phyloP scores from a whole-genome alignment of 2,797 vertebrate genomes.

The Coccyzus lansbergi region DNA sequence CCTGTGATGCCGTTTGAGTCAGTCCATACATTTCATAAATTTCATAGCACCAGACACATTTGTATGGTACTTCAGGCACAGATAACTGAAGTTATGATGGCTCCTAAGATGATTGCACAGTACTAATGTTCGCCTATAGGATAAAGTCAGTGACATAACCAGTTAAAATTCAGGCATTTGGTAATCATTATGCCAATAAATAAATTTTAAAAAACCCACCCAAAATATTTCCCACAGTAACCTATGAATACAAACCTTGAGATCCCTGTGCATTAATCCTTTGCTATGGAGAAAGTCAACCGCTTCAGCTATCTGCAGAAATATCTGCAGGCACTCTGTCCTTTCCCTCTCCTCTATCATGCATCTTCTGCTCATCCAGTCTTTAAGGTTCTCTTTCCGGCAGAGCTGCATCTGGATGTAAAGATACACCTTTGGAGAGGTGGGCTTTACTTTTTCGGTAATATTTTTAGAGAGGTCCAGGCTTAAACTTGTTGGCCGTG shows the following conservation, averaged over 20 bases:
- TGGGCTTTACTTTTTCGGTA: conserved; percentile 80
- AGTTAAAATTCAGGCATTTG: background rate
- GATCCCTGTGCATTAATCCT: conserved; percentile 98
- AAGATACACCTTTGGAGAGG: conserved; percentile 94
- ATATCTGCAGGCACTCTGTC: conserved; percentile 91
- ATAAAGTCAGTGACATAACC: background rate
- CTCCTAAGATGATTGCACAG: background rate
- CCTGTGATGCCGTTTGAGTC: background rate
- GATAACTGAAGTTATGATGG: background rate
- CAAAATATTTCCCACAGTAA: background rate
- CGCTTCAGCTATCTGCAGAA: conserved; percentile 95
- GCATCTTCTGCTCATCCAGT: conserved; percentile 94
- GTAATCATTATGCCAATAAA: background rate
- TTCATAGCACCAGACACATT: background rate
- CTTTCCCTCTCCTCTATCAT: conserved; percentile 87
- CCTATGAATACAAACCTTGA: conserved; percentile 86
- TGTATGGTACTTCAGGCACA: background rate
- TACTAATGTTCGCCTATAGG: accelerated
- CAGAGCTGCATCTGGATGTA: conserved; percentile 99
- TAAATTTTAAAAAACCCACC: background rate
- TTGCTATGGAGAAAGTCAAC: conserved; percentile 96
- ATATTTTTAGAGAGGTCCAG: conserved; percentile 82
- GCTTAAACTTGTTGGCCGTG: conserved; percentile 88
- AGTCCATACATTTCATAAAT: background rate
- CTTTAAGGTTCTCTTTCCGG: conserved; percentile 96